A percentile compares a stretch with the other conserved stretches of the same genome.
phyloP scores from a whole-genome alignment of 2,113 vertebrate species.

The Saguinus imperator region DNA sequence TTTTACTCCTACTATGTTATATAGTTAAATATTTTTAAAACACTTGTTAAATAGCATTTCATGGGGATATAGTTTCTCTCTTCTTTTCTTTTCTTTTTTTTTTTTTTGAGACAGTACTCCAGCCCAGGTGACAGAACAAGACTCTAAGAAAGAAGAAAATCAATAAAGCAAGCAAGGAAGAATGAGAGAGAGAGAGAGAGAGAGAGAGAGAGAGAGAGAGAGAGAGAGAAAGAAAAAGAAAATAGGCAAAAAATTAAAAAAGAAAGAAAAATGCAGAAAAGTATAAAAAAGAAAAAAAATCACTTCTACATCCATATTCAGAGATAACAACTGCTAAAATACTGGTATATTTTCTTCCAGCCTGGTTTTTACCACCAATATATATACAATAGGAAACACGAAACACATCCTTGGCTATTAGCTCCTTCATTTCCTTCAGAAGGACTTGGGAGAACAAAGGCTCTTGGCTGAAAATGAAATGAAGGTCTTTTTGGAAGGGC shows the following conservation, averaged over 20 bases:
- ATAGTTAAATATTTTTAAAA: neutral
- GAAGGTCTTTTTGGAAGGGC: neutral
- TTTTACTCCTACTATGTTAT: neutral
- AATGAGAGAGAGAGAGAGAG: no score
- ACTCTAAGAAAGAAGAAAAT: no score
- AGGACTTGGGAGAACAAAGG: neutral
- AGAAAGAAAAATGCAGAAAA: conserved; percentile 25
- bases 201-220: no score
- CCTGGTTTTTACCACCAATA: neutral
- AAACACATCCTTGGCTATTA: neutral
- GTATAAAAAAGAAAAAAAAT: neutral
- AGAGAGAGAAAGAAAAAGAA: no score
- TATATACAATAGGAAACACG: neutral
- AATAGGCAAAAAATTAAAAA: neutral
- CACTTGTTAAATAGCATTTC: neutral
- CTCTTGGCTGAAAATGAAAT: conserved; percentile 25
- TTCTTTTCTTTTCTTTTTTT: no score
- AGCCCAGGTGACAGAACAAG: no score
- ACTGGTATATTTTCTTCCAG: neutral
- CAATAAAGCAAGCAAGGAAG: no score
- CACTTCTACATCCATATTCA: neutral
- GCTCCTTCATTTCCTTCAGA: neutral
- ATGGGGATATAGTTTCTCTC: neutral
- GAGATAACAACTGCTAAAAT: neutral
- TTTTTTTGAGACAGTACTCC: no score